Base-by-base conservation (phyloP, 2,888 invertebrate genomes). In the Callimorpha dominula region DNA sequence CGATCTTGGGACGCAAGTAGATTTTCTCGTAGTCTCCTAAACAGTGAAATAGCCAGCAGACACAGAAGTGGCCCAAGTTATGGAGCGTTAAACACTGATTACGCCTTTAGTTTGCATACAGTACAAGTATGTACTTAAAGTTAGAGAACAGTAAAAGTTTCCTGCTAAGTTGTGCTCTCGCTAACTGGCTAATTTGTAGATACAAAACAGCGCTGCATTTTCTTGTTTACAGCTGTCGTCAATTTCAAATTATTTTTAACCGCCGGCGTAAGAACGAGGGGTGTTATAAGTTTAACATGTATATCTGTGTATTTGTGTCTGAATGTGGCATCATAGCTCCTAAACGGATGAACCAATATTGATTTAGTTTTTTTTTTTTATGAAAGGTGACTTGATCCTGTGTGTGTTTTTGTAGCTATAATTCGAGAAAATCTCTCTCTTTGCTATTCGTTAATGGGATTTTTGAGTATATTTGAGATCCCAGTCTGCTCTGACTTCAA, bases 61-160 rank as follows among this genome's bases (percentile, higher is more conserved):
- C 76, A 82, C 78, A 82, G 85, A 86, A 84, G 83, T 78, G 74
- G 77, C 78, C 75, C 78, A 79, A 73, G 85, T 84, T 82, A 82
- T 85, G 82, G 84, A 75, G 87, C 84, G 87, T 88, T 87, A 86
- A 85, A 82, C 87, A 81, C 82, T 75, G 85, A 87, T 89, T 85
- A 83, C 82, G 81, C 68, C 71, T 74, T 80, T 75, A 85, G 86
- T 85, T 85, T 86, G 83, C 85, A 85, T 84, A 81, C 80, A 83
- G 75, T 73, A 73, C 78, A 79, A 78, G 74, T 74, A 78, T 80
- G 72, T 74, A 71, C 76, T 72, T 63, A 74, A n/a, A 81, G 63
- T 80, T 80, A 67, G 71, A 50, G 54, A 77, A 64, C 72, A 72
- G 65, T 73, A 77, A 73, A 80, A 81, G 74, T 81, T 81, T 76